Conservation (phyloP, 2,113 vertebrate species). For the Sinocyclocheilus grahami region DNA sequence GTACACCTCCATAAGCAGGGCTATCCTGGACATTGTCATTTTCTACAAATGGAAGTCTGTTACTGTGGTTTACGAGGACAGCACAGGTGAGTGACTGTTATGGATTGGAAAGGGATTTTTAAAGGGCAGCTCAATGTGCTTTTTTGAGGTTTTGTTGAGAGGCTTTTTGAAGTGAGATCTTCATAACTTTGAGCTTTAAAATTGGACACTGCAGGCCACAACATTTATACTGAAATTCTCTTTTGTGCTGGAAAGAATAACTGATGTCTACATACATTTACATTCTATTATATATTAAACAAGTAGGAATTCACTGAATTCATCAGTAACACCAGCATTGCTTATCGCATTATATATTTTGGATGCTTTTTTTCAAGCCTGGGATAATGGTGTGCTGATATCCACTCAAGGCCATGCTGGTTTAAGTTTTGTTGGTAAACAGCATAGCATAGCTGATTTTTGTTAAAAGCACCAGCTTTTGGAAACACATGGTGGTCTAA, state of each 20-base stretch:
- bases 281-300: background rate
- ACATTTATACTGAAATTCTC: background rate
- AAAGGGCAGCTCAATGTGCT: slow-evolving; percentile 14
- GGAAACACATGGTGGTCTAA: background rate
- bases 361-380: no score
- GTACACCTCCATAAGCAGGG: slow-evolving; percentile 90
- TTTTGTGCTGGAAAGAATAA: background rate
- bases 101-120: background rate
- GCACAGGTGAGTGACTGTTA: slow-evolving; percentile 79
- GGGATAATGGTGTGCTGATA: no score
- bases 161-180: slow-evolving; percentile 26
- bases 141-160: background rate
- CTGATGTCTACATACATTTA: slow-evolving; percentile 1
- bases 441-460: no score
- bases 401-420: no score
- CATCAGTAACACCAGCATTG: background rate
- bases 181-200: slow-evolving; percentile 22
- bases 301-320: background rate
- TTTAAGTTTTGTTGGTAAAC: background rate
- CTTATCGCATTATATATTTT: no score
- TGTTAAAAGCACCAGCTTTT: background rate
- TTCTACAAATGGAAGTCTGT: slow-evolving; percentile 93
- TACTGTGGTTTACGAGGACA: slow-evolving; percentile 96
- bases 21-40: slow-evolving; percentile 91
- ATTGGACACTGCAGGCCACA: background rate